Conservation (phyloP, 2,113 vertebrate species). For the Cygnus buccinator region DNA sequence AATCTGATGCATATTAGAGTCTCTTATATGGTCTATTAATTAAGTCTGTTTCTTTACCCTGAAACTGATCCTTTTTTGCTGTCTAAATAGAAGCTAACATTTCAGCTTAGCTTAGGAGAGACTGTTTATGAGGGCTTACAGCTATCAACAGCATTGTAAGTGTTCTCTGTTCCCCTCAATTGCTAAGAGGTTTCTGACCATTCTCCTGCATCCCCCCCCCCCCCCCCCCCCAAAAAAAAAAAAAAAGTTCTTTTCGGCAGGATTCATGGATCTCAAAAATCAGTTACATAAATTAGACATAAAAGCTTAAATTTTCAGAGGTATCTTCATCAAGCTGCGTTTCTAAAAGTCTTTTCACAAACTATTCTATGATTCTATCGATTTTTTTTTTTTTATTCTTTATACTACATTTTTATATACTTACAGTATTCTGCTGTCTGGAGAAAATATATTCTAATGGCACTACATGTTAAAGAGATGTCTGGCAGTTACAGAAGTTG, state of each 20-base stretch:
- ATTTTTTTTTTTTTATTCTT: not conserved
- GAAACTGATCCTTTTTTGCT: not conserved
- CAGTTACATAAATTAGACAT: not conserved
- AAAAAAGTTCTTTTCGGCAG: not conserved
- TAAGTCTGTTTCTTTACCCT: not conserved
- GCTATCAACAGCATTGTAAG: not conserved
- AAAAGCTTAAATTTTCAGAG: not conserved
- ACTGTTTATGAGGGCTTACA: not conserved
- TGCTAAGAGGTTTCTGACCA: not conserved
- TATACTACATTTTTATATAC: not conserved
- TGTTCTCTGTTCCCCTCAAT: not conserved
- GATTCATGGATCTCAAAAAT: not conserved
- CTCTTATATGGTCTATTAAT: not conserved
- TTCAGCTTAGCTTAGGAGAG: not conserved
- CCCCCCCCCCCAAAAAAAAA: not conserved
- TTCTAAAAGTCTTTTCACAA: not conserved
- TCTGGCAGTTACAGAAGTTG: not conserved
- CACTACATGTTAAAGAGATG: not conserved
- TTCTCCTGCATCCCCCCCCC: too few relatives aligned
- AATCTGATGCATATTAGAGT: not conserved
- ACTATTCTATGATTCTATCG: not conserved
- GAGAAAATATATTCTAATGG: not conserved
- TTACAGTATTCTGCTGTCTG: not conserved
- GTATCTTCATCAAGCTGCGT: not conserved
- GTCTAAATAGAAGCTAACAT: not conserved